Conservation (phyloP, 2,888 invertebrate species). For the Rosalia funebris region DNA sequence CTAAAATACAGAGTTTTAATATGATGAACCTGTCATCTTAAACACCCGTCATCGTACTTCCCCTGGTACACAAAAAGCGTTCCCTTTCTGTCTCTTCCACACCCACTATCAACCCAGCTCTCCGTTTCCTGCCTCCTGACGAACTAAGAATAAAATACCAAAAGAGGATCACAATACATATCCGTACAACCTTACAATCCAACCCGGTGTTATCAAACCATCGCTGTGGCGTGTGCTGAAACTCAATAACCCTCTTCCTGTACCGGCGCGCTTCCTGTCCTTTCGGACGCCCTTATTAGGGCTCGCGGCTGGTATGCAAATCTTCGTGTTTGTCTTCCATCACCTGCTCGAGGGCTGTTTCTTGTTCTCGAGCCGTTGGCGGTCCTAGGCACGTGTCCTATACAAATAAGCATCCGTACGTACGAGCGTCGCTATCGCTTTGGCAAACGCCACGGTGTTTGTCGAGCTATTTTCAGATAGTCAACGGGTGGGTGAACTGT, state of each 20-base stretch:
- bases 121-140: too few relatives aligned
- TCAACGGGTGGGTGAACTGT: neutral
- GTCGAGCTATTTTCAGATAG: constrained; percentile 7
- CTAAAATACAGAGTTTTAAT: too few relatives aligned
- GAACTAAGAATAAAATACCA: too few relatives aligned
- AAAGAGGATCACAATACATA: too few relatives aligned
- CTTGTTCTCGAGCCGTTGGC: constrained; percentile 30
- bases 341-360: constrained; percentile 44
- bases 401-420: constrained; percentile 29
- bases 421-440: constrained; percentile 12
- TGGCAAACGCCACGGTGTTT: constrained; percentile 21
- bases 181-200: too few relatives aligned
- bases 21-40: too few relatives aligned
- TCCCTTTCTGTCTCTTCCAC: too few relatives aligned
- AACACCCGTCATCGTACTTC: too few relatives aligned
- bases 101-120: too few relatives aligned
- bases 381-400: constrained; percentile 34
- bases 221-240: constrained; percentile 47
- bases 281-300: constrained; percentile 27
- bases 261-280: constrained; percentile 36
- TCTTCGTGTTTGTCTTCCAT: constrained; percentile 38
- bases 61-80: too few relatives aligned
- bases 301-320: constrained; percentile 32
- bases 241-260: constrained; percentile 47
- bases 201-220: constrained; percentile 10